These are phyloP conservation scores for Callipepla californica DNA, from an alignment of 2,113 vertebrate genomes.

Conservation along the genomic window DNA sequence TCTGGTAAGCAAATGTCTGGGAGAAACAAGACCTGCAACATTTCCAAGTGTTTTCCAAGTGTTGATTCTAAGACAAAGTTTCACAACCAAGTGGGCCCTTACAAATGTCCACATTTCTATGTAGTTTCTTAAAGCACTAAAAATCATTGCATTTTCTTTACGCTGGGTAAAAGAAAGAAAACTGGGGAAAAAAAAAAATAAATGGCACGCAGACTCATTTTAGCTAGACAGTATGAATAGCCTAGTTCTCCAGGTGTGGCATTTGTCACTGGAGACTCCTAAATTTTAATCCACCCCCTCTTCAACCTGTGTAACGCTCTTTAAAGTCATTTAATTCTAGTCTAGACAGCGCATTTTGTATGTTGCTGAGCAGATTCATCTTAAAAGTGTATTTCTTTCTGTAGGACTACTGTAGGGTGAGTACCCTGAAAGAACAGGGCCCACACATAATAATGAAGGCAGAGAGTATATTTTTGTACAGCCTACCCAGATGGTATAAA, in stretches of 20 bases:
- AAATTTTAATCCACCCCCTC: not conserved
- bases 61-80: not conserved
- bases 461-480: too few species aligned
- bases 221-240: not conserved
- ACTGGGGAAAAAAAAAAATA: not conserved
- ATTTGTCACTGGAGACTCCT: not conserved
- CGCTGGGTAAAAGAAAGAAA: not conserved
- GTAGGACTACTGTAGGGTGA: constrained; percentile 15
- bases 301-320: not conserved
- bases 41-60: constrained; percentile 7
- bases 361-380: constrained; percentile 59
- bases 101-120: not conserved
- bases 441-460: too few species aligned
- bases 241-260: not conserved
- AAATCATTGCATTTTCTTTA: not conserved
- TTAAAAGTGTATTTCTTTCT: constrained; percentile 53
- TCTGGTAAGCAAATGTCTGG: not conserved
- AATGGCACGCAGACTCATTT: not conserved
- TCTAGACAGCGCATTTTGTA: constrained; percentile 13
- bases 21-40: not conserved
- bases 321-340: constrained; percentile 39
- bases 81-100: not conserved
- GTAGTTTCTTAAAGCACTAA: not conserved
- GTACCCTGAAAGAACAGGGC: too few species aligned
- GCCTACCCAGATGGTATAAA: too few species aligned